Evolutionary conservation across 1,140 invertebrate genomes (phyloP).

Genomic region (Trypoxylus dichotomus): DNA sequence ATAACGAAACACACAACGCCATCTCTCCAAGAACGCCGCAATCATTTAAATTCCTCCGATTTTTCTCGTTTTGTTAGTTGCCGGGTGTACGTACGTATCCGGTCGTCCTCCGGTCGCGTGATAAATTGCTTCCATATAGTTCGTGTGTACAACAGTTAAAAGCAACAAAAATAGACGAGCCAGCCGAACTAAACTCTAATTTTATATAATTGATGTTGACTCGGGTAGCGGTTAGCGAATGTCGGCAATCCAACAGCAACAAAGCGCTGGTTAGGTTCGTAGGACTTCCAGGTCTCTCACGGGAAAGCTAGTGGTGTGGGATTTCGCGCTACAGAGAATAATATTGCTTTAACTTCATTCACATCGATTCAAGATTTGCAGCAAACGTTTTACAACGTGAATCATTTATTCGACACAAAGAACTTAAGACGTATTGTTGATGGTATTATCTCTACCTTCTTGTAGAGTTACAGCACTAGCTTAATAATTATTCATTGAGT

Average conservation of each 20-base stretch:
- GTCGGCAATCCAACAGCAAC: not conserved
- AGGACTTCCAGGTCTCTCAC: not conserved
- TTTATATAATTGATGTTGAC: not conserved
- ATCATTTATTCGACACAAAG: not conserved
- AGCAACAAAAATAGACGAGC: not conserved
- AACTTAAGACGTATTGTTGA: not conserved
- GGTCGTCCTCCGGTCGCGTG: not conserved
- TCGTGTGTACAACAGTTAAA: not conserved
- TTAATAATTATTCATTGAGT: too few relatives aligned
- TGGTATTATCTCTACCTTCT: too few relatives aligned
- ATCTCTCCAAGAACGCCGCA: constrained; percentile 1
- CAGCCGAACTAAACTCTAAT: not conserved
- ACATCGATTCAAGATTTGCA: not conserved
- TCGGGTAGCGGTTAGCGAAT: not conserved
- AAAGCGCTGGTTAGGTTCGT: not conserved
- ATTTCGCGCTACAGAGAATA: not conserved
- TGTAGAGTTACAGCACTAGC: too few relatives aligned
- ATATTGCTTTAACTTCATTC: not conserved
- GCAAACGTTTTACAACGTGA: not conserved
- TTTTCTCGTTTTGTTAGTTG: not conserved
- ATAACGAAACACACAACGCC: not conserved
- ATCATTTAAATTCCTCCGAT: not conserved
- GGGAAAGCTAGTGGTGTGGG: not conserved
- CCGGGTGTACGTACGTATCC: not conserved
- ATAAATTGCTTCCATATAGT: not conserved